Conservation (phyloP, 2,113 vertebrate genomes). For the Ammodytes dubius region DNA sequence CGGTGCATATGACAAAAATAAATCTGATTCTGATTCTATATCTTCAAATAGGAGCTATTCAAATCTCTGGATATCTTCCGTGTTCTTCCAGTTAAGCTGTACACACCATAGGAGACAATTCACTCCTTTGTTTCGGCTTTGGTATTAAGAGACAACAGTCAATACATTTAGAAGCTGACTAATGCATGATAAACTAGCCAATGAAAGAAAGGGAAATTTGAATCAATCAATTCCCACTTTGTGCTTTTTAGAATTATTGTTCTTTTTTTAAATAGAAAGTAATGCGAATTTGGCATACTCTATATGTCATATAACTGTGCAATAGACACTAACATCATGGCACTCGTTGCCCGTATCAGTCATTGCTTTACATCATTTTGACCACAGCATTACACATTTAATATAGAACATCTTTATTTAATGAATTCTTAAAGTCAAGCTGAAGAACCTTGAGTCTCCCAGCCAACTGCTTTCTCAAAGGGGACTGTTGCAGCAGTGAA, state of each 20-base stretch:
- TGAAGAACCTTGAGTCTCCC: constrained; percentile 46
- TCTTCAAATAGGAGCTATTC: not conserved
- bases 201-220: not conserved
- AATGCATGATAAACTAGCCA: not conserved
- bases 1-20: too few relatives aligned
- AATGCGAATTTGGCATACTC: not conserved
- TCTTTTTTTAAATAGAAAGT: not conserved
- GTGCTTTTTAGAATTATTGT: not conserved
- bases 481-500: constrained; percentile 48
- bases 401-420: constrained; percentile 46
- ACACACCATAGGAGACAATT: not conserved
- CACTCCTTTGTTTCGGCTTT: not conserved
- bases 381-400: constrained; percentile 24
- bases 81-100: not conserved
- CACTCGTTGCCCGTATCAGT: not conserved
- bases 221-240: not conserved
- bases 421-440: constrained; percentile 40
- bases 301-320: not conserved
- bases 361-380: not conserved
- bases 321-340: not conserved
- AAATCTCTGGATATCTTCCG: not conserved
- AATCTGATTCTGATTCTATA: too few relatives aligned
- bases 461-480: constrained; percentile 33
- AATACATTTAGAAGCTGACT: not conserved
- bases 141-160: not conserved